Conservation (phyloP, 2,797 vertebrate genomes). For the Parauchenoglanis punctatus region DNA sequence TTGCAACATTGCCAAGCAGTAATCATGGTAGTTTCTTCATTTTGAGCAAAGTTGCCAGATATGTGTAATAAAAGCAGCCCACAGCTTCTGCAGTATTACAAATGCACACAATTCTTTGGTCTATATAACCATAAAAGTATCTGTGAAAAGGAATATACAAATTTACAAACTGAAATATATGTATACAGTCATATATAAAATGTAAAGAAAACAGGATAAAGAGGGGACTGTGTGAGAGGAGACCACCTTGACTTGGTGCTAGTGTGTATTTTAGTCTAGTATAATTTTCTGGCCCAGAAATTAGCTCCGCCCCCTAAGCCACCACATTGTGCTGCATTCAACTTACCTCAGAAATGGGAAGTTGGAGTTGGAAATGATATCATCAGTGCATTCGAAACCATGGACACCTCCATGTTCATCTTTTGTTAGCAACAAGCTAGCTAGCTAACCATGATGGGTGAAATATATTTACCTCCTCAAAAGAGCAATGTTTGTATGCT, state of each 20-base stretch:
- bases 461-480: neutral
- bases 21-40: neutral
- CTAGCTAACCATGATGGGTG: neutral
- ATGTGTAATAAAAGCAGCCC: neutral
- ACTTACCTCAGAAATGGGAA: neutral
- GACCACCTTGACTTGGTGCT: neutral
- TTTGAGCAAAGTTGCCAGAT: neutral
- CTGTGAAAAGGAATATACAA: neutral
- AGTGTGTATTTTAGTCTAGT: neutral
- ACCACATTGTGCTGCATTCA: neutral
- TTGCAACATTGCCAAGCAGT: neutral
- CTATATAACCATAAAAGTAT: neutral
- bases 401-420: neutral
- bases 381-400: neutral
- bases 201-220: neutral
- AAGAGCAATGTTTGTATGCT: neutral
- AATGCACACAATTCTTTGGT: neutral
- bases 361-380: neutral
- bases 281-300: neutral
- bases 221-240: neutral
- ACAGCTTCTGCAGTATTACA: neutral
- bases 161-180: neutral
- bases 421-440: neutral
- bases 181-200: neutral
- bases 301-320: neutral